Percentiles rank a stretch among this genome's conserved stretches.
These are phyloP conservation scores for Diaprepes abbreviatus DNA, from an alignment of 2,888 invertebrate genomes.

Conservation along the genomic window DNA sequence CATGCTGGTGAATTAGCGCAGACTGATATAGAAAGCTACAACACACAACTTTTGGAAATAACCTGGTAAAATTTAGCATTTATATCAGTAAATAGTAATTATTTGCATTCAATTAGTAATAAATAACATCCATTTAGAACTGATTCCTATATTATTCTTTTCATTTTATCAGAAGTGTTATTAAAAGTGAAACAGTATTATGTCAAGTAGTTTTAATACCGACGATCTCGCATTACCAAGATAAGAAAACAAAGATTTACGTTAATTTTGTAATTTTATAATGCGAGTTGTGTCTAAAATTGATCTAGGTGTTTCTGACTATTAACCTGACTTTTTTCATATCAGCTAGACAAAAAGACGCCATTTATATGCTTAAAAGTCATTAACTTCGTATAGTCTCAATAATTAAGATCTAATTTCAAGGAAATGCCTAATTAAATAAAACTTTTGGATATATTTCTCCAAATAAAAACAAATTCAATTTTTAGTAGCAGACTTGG, in stretches of 20 bases:
- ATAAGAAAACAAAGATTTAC: slow-evolving; percentile 6
- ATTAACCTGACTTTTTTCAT: background rate
- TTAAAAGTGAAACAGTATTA: background rate
- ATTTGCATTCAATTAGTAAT: slow-evolving; percentile 36
- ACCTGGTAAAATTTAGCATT: slow-evolving; percentile 3
- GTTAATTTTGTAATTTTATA: background rate
- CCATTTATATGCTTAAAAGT: background rate
- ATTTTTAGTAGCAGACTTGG: slow-evolving; percentile 1
- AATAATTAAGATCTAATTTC: slow-evolving; percentile 1
- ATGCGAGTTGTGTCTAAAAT: background rate
- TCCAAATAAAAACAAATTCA: slow-evolving; percentile 35
- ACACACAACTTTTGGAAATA: slow-evolving; percentile 2
- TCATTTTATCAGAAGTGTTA: slow-evolving; percentile 11
- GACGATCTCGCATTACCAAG: slow-evolving; percentile 1
- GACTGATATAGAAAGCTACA: too few species aligned
- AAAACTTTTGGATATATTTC: slow-evolving; percentile 14
- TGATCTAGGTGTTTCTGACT: background rate
- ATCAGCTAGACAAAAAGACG: background rate
- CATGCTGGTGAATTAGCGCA: too few species aligned
- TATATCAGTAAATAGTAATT: slow-evolving; percentile 27
- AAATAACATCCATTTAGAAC: slow-evolving; percentile 27
- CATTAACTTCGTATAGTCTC: too few species aligned
- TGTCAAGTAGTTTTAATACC: background rate
- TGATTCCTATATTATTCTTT: slow-evolving; percentile 23
- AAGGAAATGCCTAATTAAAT: slow-evolving; percentile 40